phyloP scores from a whole-genome alignment of 30 jellyfish, hydroid and myxozoan species.

The Turritopsis rubra region DNA sequence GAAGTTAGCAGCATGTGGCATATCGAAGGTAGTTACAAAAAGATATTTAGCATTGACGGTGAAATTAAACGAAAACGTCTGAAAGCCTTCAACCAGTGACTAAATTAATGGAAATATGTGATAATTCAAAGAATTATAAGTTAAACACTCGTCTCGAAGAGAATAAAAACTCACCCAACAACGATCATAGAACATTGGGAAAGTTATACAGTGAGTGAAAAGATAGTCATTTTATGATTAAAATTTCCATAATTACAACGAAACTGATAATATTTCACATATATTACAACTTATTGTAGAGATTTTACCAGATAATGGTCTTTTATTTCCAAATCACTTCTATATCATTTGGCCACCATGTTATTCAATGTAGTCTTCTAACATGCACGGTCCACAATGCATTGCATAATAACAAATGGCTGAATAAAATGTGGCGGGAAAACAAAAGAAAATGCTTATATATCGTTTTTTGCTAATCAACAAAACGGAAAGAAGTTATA shows the following conservation, averaged over 20 bases:
- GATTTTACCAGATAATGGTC: constrained; percentile 35
- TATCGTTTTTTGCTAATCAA: too few species aligned
- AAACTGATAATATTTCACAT: background rate
- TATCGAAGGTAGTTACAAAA: too few species aligned
- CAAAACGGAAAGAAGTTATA: background rate
- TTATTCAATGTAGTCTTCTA: background rate
- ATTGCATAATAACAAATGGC: constrained; percentile 11
- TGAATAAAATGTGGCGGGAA: constrained; percentile 14
- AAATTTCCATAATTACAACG: background rate
- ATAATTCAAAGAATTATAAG: background rate
- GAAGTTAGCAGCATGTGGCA: too few species aligned
- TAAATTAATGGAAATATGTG: background rate
- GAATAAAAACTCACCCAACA: background rate
- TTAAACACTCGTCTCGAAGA: too few species aligned
- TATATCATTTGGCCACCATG: constrained; percentile 22
- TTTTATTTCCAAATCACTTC: constrained; percentile 4
- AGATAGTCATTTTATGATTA: background rate
- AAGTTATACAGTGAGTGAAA: background rate
- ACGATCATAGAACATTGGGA: too few species aligned
- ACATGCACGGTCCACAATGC: constrained; percentile 27
- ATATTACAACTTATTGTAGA: background rate
- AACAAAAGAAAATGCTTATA: background rate
- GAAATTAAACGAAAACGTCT: background rate
- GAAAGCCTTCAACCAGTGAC: background rate
- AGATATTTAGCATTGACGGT: too few species aligned